Percentiles rank a stretch among this genome's conserved stretches.
Evolutionary conservation across 2,113 vertebrate genomes (phyloP).

Genomic region (Pygoscelis antarcticus): DNA sequence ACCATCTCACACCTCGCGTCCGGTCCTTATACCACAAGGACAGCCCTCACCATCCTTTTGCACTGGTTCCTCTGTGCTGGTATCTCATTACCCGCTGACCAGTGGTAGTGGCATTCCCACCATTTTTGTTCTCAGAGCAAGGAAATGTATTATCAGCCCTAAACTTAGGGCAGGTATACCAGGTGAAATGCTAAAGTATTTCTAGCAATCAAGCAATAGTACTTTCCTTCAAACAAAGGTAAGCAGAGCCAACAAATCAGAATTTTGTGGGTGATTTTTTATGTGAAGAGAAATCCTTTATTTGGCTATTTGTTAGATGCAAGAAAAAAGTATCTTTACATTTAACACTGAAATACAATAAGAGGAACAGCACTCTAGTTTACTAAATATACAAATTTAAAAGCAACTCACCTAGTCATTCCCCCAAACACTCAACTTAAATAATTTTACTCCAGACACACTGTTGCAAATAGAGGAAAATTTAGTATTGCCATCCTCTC

Average conservation of each 20-base stretch:
- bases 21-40: not conserved
- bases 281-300: not conserved
- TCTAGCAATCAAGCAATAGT: not conserved
- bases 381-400: not conserved
- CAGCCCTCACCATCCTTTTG: not conserved
- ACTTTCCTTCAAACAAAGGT: not conserved
- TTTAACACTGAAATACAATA: not conserved
- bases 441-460: not conserved
- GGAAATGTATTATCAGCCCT: not conserved
- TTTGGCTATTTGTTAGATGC: not conserved
- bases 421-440: not conserved
- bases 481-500: not conserved
- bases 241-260: not conserved
- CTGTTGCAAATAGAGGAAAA: not conserved
- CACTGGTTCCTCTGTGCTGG: not conserved
- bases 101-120: not conserved
- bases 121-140: not conserved
- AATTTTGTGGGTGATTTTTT: not conserved
- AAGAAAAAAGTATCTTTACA: not conserved
- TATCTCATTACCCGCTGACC: not conserved
- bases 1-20: not conserved
- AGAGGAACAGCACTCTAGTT: not conserved
- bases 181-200: not conserved
- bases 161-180: not conserved
- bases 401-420: not conserved